Evolutionary conservation across 1,140 invertebrate species (phyloP).

Genomic region (Psilanteris sp.): DNA sequence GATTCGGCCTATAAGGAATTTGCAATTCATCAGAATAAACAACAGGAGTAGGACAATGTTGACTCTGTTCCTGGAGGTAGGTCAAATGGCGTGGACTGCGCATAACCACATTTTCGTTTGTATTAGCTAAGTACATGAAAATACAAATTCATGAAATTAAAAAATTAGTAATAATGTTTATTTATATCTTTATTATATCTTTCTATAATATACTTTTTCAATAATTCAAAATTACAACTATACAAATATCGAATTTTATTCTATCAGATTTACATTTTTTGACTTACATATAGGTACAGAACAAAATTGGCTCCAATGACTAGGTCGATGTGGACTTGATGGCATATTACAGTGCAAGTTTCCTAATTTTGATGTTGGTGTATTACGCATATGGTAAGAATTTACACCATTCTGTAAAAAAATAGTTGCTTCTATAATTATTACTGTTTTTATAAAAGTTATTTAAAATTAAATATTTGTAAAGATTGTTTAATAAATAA

Average conservation of each 20-base stretch:
- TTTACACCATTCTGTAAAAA: constrained; percentile 69
- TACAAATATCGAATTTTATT: constrained; percentile 1
- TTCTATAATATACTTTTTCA: no score
- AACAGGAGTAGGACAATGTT: constrained; percentile 66
- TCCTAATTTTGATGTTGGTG: constrained; percentile 67
- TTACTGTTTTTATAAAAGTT: no score
- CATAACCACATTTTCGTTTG: constrained; percentile 61
- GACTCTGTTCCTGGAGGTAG: constrained; percentile 72
- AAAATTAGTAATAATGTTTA: no score
- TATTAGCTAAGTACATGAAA: constrained; percentile 18
- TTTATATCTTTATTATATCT: no score
- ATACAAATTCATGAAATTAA: constrained; percentile 3
- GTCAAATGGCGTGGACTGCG: constrained; percentile 74
- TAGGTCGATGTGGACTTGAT: constrained; percentile 67
- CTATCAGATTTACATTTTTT: no score
- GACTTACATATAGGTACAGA: constrained; percentile 74
- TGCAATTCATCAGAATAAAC: constrained; percentile 72
- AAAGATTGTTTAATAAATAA: background rate
- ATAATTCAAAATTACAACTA: background rate
- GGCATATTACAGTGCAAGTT: constrained; percentile 72
- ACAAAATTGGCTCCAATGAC: constrained; percentile 77
- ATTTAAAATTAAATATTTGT: background rate
- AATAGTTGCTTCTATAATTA: no score
- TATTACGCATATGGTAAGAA: constrained; percentile 70
- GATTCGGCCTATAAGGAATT: constrained; percentile 69